Base-by-base conservation (phyloP, 2,113 vertebrate genomes). In the Pholis gunnellus region DNA sequence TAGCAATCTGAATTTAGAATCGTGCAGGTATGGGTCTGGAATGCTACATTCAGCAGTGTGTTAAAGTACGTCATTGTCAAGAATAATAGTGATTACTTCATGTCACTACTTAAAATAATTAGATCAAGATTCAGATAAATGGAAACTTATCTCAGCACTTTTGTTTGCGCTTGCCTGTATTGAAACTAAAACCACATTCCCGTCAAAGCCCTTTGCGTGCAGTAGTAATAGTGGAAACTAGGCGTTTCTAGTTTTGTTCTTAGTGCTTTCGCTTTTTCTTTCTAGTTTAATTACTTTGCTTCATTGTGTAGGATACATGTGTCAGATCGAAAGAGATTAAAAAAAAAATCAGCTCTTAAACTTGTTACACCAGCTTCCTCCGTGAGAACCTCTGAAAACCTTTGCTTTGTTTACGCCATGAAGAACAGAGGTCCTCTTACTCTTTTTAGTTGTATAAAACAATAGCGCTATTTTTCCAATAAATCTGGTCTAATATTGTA, bases 191-290 rank as follows among this genome's bases (percentile, higher is more conserved):
- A 22, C 48, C 8, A 40, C 40, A 59, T 72, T 72, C 34, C 42
- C 0, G 0, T 25, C 57, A 79, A 83, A 13, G 27, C 7, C 40
- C 15, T 50, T 57, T 60, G 6, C 48, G 15, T 65, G n/a, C 44
- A 14, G 2, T 64, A 48, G 75, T n/a, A 29, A 64, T 29, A 8
- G 22, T 20, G 29, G 5, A 60, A 59, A 54, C 54, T 27, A 31
- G 38, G 46, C 1, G 20, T 52, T 0, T 7, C 36, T 29, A 61
- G 60, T 72, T 72, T 78, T 50, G 27, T 25, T 82, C 27, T 72
- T 15, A 59, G 20, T 60, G 13, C 38, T 75, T 86, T 70, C 34
- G n/a, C 4, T 52, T 87, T 88, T 14, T 38, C 22, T 46, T 81
- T 86, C 57, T 40, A 9, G n/a, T 66, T 31, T 71, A 50, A 40